Evolutionary conservation across 2,113 vertebrate genomes (phyloP), one percentile per base, ranked within the genome.

Genomic region (Lampris megalopsis): DNA sequence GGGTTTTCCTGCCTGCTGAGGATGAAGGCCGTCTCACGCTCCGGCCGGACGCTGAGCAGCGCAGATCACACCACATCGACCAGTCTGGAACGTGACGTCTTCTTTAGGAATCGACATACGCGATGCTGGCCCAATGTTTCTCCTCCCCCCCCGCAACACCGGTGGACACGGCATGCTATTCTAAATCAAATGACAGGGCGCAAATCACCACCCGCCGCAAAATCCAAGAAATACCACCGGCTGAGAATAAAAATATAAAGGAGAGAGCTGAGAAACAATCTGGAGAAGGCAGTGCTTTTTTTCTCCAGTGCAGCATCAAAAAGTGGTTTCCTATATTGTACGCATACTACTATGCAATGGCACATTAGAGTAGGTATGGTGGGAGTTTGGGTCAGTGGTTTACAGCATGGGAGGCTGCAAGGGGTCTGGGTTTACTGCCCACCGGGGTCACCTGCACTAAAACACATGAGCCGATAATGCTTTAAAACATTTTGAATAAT

Each of bases 11-110:
- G 73, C 75, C 68, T 13, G 35, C 38, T 63, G 58, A 58, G 75
- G 54, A 45, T 49, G 48, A 78, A 60, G 57, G 40, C 3, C 0
- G 35, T 45, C n/a, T 75, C 57, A 68, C 75, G 67, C 62, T 66
- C 40, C 13, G 41, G 62, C 80, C 70, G 77, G 76, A 57, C 87
- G 84, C 81, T 78, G 77, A 63, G 67, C 60, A 59, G 88, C 84
- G 89, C 81, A 85, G 85, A 87, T 86, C 86, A 76, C n/a, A 63
- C 10, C 38, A 1, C 63, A 88, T 89, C 89, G 45, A 92, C 91
- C 77, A 1, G 41, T 75, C 64, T 78, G 84, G 68, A 68, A 73
- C 70, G 79, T 80, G 73, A 88, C 79, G 73, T 78, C 83, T 86
- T 86, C 74, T 83, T 80, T 68, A 64, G 47, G 75, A 86, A 88